Evolutionary conservation across 2,113 vertebrate genomes (phyloP), one percentile per base, ranked within the genome.

Genomic region (Anhinga rufa): DNA sequence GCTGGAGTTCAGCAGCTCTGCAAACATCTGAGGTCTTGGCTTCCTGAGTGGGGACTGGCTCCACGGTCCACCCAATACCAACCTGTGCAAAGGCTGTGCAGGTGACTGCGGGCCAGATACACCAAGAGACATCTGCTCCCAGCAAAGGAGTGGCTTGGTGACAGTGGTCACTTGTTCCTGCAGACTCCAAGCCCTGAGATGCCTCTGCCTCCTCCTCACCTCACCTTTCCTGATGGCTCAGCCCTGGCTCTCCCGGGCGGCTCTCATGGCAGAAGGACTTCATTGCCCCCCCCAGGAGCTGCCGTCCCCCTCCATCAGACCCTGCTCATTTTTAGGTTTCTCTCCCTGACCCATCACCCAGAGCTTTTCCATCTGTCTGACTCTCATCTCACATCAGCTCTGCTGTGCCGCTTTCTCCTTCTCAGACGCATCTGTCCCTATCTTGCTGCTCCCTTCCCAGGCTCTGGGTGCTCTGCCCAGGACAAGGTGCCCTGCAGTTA

Each of bases 51-150:
- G 57, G 29, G 21, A 7, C 38, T 8, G 48, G 20, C 38, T 32
- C 34, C 42, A 7, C 2, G 1, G 42, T 28, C 54, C 42, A 19
- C 42, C 34, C 7, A 1, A 36, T 14, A 21, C n/a, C 7, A 1
- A 4, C 54, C 61, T 6, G 4, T 4, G 34, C 51, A 9, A 48
- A 38, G 42, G 79, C 52, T 14, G 52, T 10, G 14, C 49, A 9
- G 12, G 51, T 11, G 20, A 24, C 20, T 15, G 9, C 4, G 4
- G 69, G 17, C 49, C 4, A 1, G 19, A 3, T 4, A 10, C 51
- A 48, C 42, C 57, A 20, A 10, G 38, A 24, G 48, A 13, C 9
- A 12, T 11, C 40, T 46, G 72, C 7, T 25, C 19, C 40, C 54
- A 18, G 72, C 14, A 5, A 32, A 46, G 72, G 72, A 18, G 17